These are phyloP conservation scores for Drosophila parthenogenetica DNA, from an alignment of 2,888 invertebrate genomes.

Conservation along the genomic window DNA sequence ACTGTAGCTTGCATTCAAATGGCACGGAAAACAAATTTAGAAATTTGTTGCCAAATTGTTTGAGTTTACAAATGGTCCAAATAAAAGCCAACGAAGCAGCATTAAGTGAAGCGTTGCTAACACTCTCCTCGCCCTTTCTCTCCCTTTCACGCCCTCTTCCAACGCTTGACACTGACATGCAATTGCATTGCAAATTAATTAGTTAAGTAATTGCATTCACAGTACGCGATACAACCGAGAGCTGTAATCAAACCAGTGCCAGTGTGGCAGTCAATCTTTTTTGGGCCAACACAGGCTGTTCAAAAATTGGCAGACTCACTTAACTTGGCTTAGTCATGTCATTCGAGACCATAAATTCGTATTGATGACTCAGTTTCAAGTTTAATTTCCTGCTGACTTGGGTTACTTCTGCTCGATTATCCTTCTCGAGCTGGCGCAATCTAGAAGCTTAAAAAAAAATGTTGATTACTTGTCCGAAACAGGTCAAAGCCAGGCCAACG, in stretches of 20 bases:
- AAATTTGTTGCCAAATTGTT: constrained; percentile 23
- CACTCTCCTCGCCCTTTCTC: neutral
- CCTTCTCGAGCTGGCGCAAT: constrained; percentile 20
- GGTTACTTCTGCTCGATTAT: constrained; percentile 28
- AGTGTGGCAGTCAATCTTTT: neutral
- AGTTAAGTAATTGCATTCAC: constrained; percentile 57
- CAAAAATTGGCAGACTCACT: neutral
- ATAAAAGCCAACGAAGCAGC: constrained; percentile 9
- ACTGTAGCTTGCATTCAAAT: constrained; percentile 20
- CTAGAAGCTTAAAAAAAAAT: constrained; percentile 5
- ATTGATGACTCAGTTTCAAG: constrained; percentile 23
- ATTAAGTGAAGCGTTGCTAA: neutral
- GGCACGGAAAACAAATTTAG: constrained; percentile 37
- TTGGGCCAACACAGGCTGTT: neutral
- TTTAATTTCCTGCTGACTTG: constrained; percentile 48
- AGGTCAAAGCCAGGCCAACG: constrained; percentile 19
- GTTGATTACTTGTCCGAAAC: constrained; percentile 40
- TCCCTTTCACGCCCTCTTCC: neutral
- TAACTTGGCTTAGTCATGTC: constrained; percentile 1
- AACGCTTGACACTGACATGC: constrained; percentile 43
- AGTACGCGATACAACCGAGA: neutral
- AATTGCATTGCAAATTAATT: constrained; percentile 75
- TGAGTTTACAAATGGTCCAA: constrained; percentile 5
- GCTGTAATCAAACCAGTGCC: constrained; percentile 1
- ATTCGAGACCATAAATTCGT: constrained; percentile 6